These are phyloP conservation scores for Sesamia nonagrioides DNA, from an alignment of 1,140 invertebrate genomes.

Conservation along the genomic window DNA sequence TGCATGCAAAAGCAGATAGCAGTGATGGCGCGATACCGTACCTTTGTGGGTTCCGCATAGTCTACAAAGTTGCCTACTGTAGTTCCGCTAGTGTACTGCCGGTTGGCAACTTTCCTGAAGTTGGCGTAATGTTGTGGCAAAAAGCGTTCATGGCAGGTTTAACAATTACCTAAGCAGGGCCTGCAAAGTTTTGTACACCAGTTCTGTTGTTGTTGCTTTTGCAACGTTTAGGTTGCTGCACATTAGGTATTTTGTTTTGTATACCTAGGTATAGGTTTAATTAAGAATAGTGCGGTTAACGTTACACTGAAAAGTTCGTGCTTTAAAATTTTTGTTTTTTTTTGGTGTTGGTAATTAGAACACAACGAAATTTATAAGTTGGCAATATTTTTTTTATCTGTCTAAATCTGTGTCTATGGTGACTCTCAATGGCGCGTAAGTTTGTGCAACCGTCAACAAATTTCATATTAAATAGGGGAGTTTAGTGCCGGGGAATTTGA, in stretches of 20 bases:
- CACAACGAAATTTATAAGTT: too few species aligned
- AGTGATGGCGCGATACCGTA: constrained; percentile 82
- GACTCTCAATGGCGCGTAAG: too few species aligned
- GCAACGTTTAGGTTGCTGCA: constrained; percentile 46
- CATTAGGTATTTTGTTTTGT: constrained; percentile 7
- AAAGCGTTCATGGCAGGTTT: constrained; percentile 83
- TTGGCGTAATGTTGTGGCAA: constrained; percentile 83
- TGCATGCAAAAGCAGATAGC: constrained; percentile 86
- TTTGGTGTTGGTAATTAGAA: background rate
- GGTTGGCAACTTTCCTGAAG: constrained; percentile 81
- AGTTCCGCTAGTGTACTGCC: constrained; percentile 76
- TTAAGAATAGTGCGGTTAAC: constrained; percentile 16
- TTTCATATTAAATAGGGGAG: too few species aligned
- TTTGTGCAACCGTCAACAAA: too few species aligned
- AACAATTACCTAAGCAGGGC: constrained; percentile 85
- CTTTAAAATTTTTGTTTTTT: background rate
- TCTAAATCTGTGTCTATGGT: too few species aligned
- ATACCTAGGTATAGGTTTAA: constrained; percentile 2
- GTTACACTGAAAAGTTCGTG: background rate
- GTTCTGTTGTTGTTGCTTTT: constrained; percentile 76
- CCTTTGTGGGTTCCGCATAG: constrained; percentile 84
- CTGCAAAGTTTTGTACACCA: constrained; percentile 68
- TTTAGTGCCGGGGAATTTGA: too few species aligned
- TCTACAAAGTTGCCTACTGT: constrained; percentile 82
- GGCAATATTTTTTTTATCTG: too few species aligned